Evolutionary conservation across 2,888 invertebrate species (phyloP), one percentile per base, ranked within the genome.

Genomic region (Parochlus steinenii): DNA sequence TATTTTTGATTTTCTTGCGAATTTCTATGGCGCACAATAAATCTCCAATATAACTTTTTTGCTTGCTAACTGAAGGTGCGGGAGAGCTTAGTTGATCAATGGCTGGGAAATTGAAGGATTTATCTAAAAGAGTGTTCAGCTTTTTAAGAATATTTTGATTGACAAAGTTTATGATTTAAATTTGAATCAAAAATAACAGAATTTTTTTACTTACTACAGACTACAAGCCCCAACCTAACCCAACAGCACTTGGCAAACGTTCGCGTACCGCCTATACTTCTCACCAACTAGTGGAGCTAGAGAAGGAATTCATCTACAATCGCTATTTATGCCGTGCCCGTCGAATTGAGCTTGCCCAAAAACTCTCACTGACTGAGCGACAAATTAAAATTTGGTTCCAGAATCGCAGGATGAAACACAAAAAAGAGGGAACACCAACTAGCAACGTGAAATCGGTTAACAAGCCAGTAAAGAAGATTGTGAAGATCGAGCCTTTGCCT

Each of bases 231-330:
- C n/a, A n/a, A n/a, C n/a, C n/a, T n/a, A n/a, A n/a, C n/a, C n/a
- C n/a, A n/a, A n/a, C n/a, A n/a, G n/a, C n/a, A n/a, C n/a, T n/a
- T n/a, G n/a, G n/a, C n/a, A 93, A 93, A 61, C 71, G 95, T 43
- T 92, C 93, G 58, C 71, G 95, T 48, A 95, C 93, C 46, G 93
- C 93, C 42, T 95, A 95, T 69, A 95, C 93, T 41, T 75, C 93
- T 58, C 90, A 92, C 67, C 95, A 95, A 69, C 92, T 93, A 55
- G 69, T 95, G 57, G 93, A 95, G 63, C 67, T 95, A 53, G 93
- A 93, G 59, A 93, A 93, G 58, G 93, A 93, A 67, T 95, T 95
- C 62, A 92, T 93, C 61, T 93, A 83, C 69, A 95, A 93, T 68
- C 74, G 89, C 54, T 95, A 95, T 66, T 70, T 95, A 58, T 92